phyloP scores from a whole-genome alignment of 2,113 vertebrate species.

The Loxodonta africana region DNA sequence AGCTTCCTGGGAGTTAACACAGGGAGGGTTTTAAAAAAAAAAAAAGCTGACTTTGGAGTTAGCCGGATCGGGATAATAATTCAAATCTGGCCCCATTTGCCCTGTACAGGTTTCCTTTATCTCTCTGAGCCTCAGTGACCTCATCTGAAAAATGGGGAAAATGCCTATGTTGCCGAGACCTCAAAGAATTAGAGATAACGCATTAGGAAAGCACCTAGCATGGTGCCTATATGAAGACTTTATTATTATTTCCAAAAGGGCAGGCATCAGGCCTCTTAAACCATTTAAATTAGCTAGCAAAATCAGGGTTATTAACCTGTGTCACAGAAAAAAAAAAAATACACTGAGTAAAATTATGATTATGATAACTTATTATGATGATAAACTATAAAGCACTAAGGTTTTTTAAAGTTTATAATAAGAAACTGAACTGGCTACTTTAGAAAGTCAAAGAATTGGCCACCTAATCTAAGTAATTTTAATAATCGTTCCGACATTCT shows the following conservation, averaged over 20 bases:
- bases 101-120: background rate
- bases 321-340: constrained; percentile 1
- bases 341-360: background rate
- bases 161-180: background rate
- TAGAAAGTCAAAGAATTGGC: background rate
- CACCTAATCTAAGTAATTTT: constrained; percentile 30
- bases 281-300: constrained; percentile 62
- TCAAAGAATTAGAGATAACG: background rate
- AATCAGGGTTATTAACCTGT: constrained; percentile 44
- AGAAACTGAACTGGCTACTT: constrained; percentile 42
- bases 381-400: background rate
- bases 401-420: constrained; percentile 16
- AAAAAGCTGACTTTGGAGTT: background rate
- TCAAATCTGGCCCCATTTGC: background rate
- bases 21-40: background rate
- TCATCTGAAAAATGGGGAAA: constrained; percentile 35
- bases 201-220: constrained; percentile 1
- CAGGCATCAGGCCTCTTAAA: constrained; percentile 47
- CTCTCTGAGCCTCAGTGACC: background rate
- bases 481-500: background rate
- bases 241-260: constrained; percentile 18
- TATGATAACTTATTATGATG: constrained; percentile 1
- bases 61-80: background rate
- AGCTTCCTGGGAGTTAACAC: background rate
- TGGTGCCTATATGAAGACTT: background rate